phyloP scores from a whole-genome alignment of 2,113 vertebrate species.

The Scopus umbretta region DNA sequence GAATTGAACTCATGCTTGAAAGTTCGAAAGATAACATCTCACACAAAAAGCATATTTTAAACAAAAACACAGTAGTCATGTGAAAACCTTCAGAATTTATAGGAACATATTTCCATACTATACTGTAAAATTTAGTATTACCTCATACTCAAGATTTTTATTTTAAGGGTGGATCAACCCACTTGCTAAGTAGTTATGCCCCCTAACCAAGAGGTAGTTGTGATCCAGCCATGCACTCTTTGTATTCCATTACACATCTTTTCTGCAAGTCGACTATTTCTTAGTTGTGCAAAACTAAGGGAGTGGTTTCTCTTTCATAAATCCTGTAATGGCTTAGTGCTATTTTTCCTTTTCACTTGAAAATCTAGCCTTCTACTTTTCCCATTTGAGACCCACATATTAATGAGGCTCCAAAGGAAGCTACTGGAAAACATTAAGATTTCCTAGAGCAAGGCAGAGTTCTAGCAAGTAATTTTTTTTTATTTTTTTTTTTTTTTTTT shows the following conservation, averaged over 20 bases:
- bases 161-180: background rate
- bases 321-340: background rate
- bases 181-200: background rate
- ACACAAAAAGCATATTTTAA: background rate
- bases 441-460: background rate
- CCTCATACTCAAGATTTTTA: background rate
- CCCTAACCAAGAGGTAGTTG: background rate
- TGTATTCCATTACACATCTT: background rate
- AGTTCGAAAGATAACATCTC: background rate
- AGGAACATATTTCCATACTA: background rate
- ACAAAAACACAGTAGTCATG: background rate
- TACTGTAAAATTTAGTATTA: background rate
- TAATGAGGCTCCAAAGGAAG: background rate
- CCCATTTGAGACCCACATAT: background rate
- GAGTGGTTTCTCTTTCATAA: background rate
- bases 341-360: background rate
- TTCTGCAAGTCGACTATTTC: background rate
- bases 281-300: fast-evolving
- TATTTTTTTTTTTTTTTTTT: background rate
- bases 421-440: background rate
- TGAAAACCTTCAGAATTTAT: background rate
- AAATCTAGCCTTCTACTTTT: background rate
- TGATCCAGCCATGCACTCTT: background rate
- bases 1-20: background rate
- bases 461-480: background rate